Evolutionary conservation across 2,113 vertebrate genomes (phyloP).

Genomic region (Thoracochromis brauschi): DNA sequence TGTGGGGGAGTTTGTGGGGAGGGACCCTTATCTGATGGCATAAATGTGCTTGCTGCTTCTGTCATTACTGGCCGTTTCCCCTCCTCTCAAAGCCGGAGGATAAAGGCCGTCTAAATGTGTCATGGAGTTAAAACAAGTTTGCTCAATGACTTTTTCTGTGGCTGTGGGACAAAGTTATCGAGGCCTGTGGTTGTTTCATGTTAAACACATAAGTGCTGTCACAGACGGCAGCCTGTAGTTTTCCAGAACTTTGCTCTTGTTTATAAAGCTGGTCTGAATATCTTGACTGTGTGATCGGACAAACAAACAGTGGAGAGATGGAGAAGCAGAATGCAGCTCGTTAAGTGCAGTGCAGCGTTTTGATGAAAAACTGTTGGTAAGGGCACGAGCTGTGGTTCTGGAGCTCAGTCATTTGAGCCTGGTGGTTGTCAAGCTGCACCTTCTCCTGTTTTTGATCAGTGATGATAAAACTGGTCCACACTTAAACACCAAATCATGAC

Average conservation of each 20-base stretch:
- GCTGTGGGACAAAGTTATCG: rapidly evolving
- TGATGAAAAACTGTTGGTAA: not conserved
- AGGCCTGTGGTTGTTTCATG: not conserved
- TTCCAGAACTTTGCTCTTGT: not conserved
- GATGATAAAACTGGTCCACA: not conserved
- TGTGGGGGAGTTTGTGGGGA: not conserved
- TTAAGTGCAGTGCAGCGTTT: not conserved
- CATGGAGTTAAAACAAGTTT: not conserved
- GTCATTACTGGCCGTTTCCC: not conserved
- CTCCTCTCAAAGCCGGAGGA: not conserved
- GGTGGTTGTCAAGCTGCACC: rapidly evolving
- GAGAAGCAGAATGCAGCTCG: not conserved
- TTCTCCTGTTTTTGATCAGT: not conserved
- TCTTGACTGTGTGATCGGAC: not conserved
- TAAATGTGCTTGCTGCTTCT: no score
- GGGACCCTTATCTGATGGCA: not conserved
- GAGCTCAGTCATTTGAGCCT: not conserved
- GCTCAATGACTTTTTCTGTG: not conserved
- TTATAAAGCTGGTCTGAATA: not conserved
- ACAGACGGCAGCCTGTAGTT: not conserved
- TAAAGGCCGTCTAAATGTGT: not conserved
- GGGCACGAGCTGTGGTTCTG: rapidly evolving
- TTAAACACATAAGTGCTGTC: not conserved
- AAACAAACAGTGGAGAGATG: not conserved
- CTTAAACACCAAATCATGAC: not conserved